Evolutionary conservation across 2,113 vertebrate species (phyloP).

Genomic region (Acanthisitta chloris): DNA sequence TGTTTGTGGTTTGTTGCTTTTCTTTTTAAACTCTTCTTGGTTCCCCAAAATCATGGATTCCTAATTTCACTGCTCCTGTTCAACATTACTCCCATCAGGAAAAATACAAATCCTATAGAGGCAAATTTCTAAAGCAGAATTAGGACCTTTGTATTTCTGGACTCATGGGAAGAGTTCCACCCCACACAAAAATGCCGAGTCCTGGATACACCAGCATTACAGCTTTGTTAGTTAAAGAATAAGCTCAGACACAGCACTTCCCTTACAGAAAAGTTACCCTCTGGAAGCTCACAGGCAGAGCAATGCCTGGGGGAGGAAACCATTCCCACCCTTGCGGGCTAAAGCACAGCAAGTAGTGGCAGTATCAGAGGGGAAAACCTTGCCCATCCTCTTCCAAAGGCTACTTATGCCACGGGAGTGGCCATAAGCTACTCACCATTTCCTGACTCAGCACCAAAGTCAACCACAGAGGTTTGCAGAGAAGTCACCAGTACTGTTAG

Average conservation of each 20-base stretch:
- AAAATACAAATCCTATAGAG: not conserved
- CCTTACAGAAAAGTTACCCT: not conserved
- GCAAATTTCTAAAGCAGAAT: not conserved
- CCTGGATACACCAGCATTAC: not conserved
- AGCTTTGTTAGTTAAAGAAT: not conserved
- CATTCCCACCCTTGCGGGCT: not conserved
- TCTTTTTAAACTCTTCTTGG: not conserved
- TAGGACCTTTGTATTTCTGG: not conserved
- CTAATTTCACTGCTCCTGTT: not conserved
- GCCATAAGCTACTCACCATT: not conserved
- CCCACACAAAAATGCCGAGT: not conserved
- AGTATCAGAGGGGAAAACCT: not conserved
- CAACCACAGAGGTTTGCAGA: not conserved
- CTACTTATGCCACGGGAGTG: fast-evolving
- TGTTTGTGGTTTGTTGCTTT: not conserved
- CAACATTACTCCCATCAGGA: not conserved
- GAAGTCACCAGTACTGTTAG: not conserved
- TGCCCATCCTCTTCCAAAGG: not conserved
- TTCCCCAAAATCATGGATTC: not conserved
- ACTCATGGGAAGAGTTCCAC: not conserved
- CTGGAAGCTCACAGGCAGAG: not conserved
- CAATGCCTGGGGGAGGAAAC: not conserved
- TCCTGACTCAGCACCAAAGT: not conserved
- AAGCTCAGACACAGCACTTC: not conserved
- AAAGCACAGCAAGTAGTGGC: not conserved